Percentiles rank a stretch among this genome's conserved stretches.
Conservation (phyloP, 2,797 vertebrate genomes). For the Enteromius viviparus region DNA sequence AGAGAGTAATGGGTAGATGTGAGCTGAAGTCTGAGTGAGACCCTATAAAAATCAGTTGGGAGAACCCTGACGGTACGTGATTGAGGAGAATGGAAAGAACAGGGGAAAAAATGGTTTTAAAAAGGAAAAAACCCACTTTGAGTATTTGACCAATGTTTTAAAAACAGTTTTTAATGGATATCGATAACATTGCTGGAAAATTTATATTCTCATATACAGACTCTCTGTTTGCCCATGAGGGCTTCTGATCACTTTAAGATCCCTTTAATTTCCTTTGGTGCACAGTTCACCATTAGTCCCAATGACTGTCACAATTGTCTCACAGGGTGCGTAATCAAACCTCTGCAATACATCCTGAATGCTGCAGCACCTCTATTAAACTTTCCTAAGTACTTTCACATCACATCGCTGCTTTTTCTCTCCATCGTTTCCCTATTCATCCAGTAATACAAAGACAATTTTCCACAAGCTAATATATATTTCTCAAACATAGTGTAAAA, state of each 20-base stretch:
- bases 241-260: background rate
- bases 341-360: conserved; percentile 7
- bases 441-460: no score
- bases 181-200: background rate
- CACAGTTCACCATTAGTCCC: conserved; percentile 9
- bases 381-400: background rate
- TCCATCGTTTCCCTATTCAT: background rate
- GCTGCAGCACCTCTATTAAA: background rate
- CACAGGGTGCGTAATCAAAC: background rate
- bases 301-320: conserved; percentile 1
- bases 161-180: background rate
- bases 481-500: no score
- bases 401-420: background rate
- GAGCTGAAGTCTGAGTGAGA: conserved; percentile 58
- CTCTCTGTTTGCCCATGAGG: background rate
- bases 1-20: conserved; percentile 59
- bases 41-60: conserved; percentile 23
- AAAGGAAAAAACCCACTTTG: background rate
- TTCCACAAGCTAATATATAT: no score
- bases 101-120: conserved; percentile 13
- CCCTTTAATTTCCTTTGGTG: background rate
- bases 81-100: conserved; percentile 9
- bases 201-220: background rate
- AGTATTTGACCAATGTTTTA: background rate
- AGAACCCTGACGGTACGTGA: conserved; percentile 21